phyloP scores from a whole-genome alignment of 2,797 vertebrate genomes.

The Lemur catta region DNA sequence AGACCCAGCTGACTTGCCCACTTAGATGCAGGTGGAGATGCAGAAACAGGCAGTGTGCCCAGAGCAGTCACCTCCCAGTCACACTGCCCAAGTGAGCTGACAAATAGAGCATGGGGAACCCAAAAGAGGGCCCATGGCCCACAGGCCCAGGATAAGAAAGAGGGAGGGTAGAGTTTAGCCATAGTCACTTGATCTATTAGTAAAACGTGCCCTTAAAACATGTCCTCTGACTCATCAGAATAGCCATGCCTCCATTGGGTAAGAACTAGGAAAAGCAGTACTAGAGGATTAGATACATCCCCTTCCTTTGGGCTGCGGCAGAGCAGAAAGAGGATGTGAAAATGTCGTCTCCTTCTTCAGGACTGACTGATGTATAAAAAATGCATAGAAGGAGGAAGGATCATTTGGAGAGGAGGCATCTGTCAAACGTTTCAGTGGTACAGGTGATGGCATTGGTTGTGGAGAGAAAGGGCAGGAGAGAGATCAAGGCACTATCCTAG shows the following conservation, averaged over 20 bases:
- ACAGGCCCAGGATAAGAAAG: neutral
- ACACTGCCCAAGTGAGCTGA: neutral
- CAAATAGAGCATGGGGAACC: neutral
- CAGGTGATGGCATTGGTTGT: neutral
- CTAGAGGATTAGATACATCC: neutral
- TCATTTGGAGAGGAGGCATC: neutral
- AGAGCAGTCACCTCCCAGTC: too few relatives aligned
- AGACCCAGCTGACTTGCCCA: neutral
- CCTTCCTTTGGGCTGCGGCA: neutral
- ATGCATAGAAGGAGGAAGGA: neutral
- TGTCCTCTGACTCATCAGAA: neutral
- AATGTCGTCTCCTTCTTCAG: neutral
- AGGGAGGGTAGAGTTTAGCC: neutral
- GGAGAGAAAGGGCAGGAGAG: neutral
- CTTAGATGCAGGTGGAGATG: neutral
- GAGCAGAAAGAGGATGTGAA: neutral
- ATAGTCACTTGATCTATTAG: neutral
- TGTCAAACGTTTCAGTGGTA: neutral
- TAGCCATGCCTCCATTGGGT: neutral
- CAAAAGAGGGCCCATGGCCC: neutral
- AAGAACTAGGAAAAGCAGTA: neutral
- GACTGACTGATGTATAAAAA: neutral
- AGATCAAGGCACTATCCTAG: neutral
- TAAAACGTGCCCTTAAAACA: neutral
- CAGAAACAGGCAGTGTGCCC: neutral